Evolutionary conservation across 2,888 invertebrate species (phyloP), one percentile per base, ranked within the genome.

Genomic region (Lampropteryx suffumata): DNA sequence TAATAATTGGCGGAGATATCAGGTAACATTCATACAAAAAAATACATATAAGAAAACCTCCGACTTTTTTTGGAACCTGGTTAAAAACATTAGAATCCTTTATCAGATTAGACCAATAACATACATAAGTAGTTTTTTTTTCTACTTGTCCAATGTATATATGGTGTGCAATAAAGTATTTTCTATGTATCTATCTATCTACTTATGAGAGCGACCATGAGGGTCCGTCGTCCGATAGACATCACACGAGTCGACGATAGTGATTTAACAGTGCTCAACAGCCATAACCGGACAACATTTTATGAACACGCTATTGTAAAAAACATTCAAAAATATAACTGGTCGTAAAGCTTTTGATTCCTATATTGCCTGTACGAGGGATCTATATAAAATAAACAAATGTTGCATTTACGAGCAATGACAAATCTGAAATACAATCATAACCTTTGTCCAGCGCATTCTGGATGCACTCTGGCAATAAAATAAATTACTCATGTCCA

Each of bases 401-500:
- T 71, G 61, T 65, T 65, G 67, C 74, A 76, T 85, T 85, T 87
- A 89, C 82, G 85, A 85, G 79, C 83, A 82, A 85, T 82, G 86
- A 87, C 86, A 83, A 87, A 84, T 84, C 82, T 74, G 79, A 85
- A 79, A 82, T 79, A 86, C 84, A 78, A 82, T 82, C 82, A 82
- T 84, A 84, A 85, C 79, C 84, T 84, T 83, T 84, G 81, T 83
- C 78, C 82, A 74, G 64, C 73, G 82, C 75, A 73, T 79, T 79
- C 82, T 78, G 80, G 73, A 69, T 73, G 83, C 84, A 82, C 82
- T 87, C 76, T 69, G 76, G 65, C 76, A 84, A 84, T 90, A 88
- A 90, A 89, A 90, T 90, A 90, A 89, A 90, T 90, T 89, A 90
- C 84, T 89, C 89, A 89, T 76, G 89, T 85, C 84, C 88, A 90